These are phyloP conservation scores for Fregetta grallaria DNA, from an alignment of 2,113 vertebrate species.

Conservation along the genomic window DNA sequence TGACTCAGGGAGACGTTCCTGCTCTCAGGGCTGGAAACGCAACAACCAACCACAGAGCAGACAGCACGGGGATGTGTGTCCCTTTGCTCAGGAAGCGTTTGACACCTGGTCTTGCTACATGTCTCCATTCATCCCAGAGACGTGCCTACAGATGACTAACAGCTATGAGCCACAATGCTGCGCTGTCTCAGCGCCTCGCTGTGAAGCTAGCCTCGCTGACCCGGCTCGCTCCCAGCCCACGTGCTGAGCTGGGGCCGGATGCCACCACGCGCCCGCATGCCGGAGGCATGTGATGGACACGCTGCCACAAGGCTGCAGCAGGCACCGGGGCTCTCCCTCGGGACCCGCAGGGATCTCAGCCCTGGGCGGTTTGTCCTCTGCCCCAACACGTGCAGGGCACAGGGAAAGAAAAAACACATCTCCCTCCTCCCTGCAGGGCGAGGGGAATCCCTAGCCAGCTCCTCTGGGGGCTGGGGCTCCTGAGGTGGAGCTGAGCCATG, in stretches of 20 bases:
- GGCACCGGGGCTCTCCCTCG: not conserved
- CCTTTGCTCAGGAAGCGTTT: not conserved
- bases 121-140: not conserved
- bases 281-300: not conserved
- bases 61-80: not conserved
- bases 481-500: not conserved
- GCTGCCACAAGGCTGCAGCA: not conserved
- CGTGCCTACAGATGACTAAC: not conserved
- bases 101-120: not conserved
- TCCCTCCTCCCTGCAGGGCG: not conserved
- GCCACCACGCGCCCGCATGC: accelerated
- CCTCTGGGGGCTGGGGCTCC: not conserved
- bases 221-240: accelerated
- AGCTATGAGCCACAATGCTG: not conserved
- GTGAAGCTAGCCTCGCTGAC: not conserved
- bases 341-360: not conserved
- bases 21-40: not conserved
- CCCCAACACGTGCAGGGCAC: accelerated
- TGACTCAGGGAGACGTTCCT: not conserved
- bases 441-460: not conserved
- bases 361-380: not conserved
- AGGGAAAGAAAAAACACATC: not conserved
- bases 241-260: not conserved
- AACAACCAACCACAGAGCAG: not conserved
- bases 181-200: not conserved